phyloP scores from a whole-genome alignment of 2,113 vertebrate genomes.

The Rhodinocichla rosea region DNA sequence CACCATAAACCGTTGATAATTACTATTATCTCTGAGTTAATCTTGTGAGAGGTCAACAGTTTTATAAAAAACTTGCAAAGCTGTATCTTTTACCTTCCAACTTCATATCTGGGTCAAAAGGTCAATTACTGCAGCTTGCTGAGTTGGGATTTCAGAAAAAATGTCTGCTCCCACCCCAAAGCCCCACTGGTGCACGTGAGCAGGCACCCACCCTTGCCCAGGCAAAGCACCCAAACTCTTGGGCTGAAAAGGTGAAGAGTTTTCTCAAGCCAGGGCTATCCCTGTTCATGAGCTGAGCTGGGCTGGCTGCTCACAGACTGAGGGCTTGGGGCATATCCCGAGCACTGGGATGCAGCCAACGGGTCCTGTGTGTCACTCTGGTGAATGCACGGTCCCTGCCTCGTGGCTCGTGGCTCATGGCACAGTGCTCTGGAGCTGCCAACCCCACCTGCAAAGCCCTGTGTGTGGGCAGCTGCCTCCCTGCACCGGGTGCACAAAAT shows the following conservation, averaged over 20 bases:
- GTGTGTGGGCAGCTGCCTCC: background rate
- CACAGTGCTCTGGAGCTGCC: background rate
- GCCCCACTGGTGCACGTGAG: rapidly evolving
- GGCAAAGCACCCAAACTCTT: background rate
- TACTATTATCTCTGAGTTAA: slow-evolving; percentile 46
- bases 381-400: rapidly evolving
- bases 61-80: slow-evolving; percentile 41
- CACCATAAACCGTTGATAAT: slow-evolving; percentile 34
- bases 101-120: slow-evolving; percentile 42
- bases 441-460: rapidly evolving
- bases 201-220: rapidly evolving
- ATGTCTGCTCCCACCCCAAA: background rate
- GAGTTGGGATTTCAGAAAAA: background rate
- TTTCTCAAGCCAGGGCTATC: background rate
- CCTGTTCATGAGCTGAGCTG: rapidly evolving
- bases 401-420: background rate
- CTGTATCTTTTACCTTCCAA: background rate
- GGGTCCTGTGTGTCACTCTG: rapidly evolving
- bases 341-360: rapidly evolving
- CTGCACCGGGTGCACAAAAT: rapidly evolving
- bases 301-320: rapidly evolving
- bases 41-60: slow-evolving; percentile 51
- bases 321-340: rapidly evolving
- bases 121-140: background rate
- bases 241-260: background rate